Evolutionary conservation across 1,140 invertebrate species (phyloP), one percentile per base, ranked within the genome.

Genomic region (Drosophila mauritiana): DNA sequence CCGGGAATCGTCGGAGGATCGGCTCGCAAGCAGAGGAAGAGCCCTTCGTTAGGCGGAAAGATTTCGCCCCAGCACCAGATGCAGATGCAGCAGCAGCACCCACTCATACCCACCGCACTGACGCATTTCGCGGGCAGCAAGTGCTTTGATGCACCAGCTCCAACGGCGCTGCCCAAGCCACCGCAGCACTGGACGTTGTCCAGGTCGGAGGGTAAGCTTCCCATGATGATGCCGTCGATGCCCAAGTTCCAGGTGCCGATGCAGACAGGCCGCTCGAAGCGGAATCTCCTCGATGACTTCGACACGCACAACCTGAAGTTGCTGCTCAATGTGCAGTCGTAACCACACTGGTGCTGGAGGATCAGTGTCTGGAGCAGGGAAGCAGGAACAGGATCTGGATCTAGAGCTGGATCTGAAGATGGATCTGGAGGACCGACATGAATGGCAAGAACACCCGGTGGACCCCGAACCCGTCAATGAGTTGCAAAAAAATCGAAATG

Each of bases 91-190:
- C 68, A 73, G 52, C 74, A 72, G 43, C 80, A 78, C 45, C 56
- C 61, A 74, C 81, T 91, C 56, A 82, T 91, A 84, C 91, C 91
- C 77, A 92, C 89, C 82, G 88, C 88, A 46, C 74, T 91, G 62
- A 91, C 91, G 79, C 93, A 93, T 77, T 95, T 94, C 83, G 94
- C 94, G 70, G 94, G 94, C 61, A 94, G 94, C 59, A 95, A 95
- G 78, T 95, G 94, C 78, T 94, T 93, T 54, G 94, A 95, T 63
- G 94, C 94, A 58, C 94, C 94, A 49, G 92, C 94, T 67, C 94
- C 94, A 37, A 93, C 94, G 49, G 93, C 94, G 62, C 85, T 95
- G 70, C 94, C 94, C 58, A 94, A 93, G 81, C 94, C 94, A 52
- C 94, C 94, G 31, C 83, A 93, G 56, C 94, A 94, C 79, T 95